phyloP scores from a whole-genome alignment of 2,888 invertebrate species.

The Cinara cedri region DNA sequence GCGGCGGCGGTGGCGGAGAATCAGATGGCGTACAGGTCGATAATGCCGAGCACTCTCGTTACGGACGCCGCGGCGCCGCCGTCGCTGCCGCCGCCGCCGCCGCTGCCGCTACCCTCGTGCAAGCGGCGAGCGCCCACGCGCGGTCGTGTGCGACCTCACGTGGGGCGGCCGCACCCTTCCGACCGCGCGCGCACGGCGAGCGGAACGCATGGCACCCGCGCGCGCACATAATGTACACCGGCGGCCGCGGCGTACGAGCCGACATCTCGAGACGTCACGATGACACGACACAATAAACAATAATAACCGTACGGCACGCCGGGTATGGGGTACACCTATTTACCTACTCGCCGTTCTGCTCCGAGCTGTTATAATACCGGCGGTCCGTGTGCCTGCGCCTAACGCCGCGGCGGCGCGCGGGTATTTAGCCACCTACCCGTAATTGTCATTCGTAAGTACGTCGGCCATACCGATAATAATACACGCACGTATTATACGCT shows the following conservation, averaged over 20 bases:
- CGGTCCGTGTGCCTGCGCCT: no score
- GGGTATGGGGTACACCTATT: no score
- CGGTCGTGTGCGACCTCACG: slow-evolving; percentile 62
- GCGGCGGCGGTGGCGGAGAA: slow-evolving; percentile 63
- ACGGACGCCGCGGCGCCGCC: slow-evolving; percentile 61
- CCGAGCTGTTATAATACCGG: no score
- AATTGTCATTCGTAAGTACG: no score
- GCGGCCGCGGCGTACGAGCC: not conserved
- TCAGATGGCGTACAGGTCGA: slow-evolving; percentile 60
- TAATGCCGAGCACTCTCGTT: slow-evolving; percentile 57
- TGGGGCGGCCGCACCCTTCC: slow-evolving; percentile 57
- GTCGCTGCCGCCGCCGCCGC: slow-evolving; percentile 62
- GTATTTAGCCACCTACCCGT: no score
- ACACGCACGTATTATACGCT: no score
- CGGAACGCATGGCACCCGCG: slow-evolving; percentile 9
- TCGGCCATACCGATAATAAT: no score
- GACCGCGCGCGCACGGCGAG: slow-evolving; percentile 31
- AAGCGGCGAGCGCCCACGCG: slow-evolving; percentile 59
- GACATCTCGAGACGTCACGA: no score
- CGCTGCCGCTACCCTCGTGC: slow-evolving; percentile 62
- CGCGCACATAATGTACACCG: not conserved
- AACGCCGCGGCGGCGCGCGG: no score
- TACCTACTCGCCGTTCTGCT: not conserved
- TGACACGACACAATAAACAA: no score
- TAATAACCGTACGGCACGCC: no score